Evolutionary conservation across 2,888 invertebrate genomes (phyloP).

Genomic region (Eristalinus aeneus): DNA sequence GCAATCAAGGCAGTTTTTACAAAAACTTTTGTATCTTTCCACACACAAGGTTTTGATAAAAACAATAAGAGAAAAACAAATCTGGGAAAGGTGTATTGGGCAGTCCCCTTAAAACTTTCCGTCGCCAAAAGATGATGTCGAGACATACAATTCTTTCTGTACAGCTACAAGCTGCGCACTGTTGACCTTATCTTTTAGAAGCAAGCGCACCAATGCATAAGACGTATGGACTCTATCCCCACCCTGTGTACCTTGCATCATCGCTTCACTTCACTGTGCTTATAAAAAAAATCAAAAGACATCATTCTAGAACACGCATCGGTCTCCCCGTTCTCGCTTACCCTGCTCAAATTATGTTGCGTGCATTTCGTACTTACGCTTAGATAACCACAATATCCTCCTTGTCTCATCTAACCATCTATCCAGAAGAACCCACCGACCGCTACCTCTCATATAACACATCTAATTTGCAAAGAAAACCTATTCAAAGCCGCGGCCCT

Average conservation of each 20-base stretch:
- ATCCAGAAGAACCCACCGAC: background rate
- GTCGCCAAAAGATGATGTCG: no score
- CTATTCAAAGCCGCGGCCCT: background rate
- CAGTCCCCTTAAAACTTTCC: no score
- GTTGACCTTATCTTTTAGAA: no score
- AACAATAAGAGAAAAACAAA: no score
- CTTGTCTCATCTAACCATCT: slow-evolving; percentile 37
- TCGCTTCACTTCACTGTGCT: background rate
- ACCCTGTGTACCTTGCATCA: background rate
- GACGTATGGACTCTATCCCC: no score
- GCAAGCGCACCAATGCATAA: no score
- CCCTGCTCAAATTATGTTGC: slow-evolving; percentile 11
- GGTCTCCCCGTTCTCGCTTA: background rate
- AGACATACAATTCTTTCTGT: no score
- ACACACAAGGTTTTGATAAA: background rate
- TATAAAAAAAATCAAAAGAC: background rate
- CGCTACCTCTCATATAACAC: slow-evolving; percentile 34
- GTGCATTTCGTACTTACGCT: slow-evolving; percentile 32
- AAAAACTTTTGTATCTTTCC: background rate
- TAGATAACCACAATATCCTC: slow-evolving; percentile 58
- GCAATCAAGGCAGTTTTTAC: background rate
- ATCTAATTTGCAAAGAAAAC: slow-evolving; percentile 47
- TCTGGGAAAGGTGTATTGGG: no score
- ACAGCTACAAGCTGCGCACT: no score
- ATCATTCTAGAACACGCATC: background rate